Evolutionary conservation across 2,113 vertebrate species (phyloP).

Genomic region (Periophthalmodon schlosseri): DNA sequence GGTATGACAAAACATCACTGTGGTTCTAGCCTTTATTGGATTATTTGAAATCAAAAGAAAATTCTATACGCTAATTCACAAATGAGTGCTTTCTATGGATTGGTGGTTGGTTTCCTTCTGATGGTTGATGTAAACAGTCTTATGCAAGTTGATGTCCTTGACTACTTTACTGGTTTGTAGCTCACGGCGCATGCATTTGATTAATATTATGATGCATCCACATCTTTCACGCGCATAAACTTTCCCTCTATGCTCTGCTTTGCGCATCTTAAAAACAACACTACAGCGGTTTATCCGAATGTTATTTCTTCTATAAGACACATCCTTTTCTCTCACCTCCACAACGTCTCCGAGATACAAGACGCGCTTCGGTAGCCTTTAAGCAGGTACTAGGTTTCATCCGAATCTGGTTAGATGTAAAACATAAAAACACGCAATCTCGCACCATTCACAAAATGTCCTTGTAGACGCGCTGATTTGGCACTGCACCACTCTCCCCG

Average conservation of each 20-base stretch:
- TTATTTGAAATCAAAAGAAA: background rate
- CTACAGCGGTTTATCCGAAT: slow-evolving; percentile 31
- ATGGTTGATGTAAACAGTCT: background rate
- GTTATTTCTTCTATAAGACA: slow-evolving; percentile 35
- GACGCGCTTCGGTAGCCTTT: background rate
- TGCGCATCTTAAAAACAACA: slow-evolving; percentile 16
- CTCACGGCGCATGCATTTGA: background rate
- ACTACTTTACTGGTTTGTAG: background rate
- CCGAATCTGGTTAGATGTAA: background rate
- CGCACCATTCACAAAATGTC: slow-evolving; percentile 25
- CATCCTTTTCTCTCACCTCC: slow-evolving; percentile 21
- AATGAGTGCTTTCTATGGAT: background rate
- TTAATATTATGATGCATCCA: background rate
- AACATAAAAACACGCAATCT: slow-evolving; percentile 18
- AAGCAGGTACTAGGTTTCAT: background rate
- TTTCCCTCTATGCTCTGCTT: slow-evolving; percentile 22
- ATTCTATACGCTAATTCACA: background rate
- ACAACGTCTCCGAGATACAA: slow-evolving; percentile 7
- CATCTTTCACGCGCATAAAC: slow-evolving; percentile 20
- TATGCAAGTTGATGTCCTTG: background rate
- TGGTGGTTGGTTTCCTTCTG: background rate
- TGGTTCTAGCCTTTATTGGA: background rate
- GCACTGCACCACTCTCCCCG: slow-evolving; percentile 73
- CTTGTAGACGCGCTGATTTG: slow-evolving; percentile 56
- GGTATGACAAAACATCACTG: background rate